Percentiles rank a stretch among this genome's conserved stretches.
Conservation (phyloP, 2,888 invertebrate genomes). For the Drosophila macrospina region DNA sequence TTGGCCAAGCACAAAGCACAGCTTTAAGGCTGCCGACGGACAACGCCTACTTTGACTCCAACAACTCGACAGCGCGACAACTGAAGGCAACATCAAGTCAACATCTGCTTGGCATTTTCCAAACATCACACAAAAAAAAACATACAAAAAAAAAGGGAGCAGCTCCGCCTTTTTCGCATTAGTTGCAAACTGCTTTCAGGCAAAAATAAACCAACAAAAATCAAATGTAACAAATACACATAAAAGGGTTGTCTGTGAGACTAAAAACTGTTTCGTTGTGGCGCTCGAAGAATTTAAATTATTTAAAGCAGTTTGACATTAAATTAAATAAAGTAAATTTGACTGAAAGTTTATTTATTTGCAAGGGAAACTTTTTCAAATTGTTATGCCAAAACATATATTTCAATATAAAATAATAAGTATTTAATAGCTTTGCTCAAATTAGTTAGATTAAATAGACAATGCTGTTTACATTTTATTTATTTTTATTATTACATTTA, state of each 20-base stretch:
- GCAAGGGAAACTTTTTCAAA: too few relatives aligned
- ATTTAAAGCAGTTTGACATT: slow-evolving; percentile 1
- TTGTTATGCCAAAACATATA: neutral
- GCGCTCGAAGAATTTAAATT: slow-evolving; percentile 6
- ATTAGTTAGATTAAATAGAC: too few relatives aligned
- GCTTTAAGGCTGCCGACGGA: slow-evolving; percentile 48
- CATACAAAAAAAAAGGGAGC: slow-evolving; percentile 7
- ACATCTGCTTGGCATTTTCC: slow-evolving; percentile 17
- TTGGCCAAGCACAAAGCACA: slow-evolving; percentile 13
- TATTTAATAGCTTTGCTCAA: neutral
- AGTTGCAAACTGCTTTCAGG: slow-evolving; percentile 36
- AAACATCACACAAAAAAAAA: slow-evolving; percentile 1
- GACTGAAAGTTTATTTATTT: too few relatives aligned
- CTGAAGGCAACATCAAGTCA: slow-evolving; percentile 4
- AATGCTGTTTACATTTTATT: too few relatives aligned
- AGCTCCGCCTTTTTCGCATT: slow-evolving; percentile 76
- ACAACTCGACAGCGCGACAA: slow-evolving; percentile 9
- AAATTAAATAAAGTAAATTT: too few relatives aligned
- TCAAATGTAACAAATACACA: slow-evolving; percentile 21
- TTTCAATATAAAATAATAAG: neutral
- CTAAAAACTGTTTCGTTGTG: slow-evolving; percentile 7
- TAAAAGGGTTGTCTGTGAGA: slow-evolving; percentile 10
- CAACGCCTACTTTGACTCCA: slow-evolving; percentile 51
- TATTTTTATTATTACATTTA: too few relatives aligned
- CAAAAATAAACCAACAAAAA: slow-evolving; percentile 13